Base-by-base conservation (phyloP, 2,113 vertebrate genomes). In the Anser cygnoides region DNA sequence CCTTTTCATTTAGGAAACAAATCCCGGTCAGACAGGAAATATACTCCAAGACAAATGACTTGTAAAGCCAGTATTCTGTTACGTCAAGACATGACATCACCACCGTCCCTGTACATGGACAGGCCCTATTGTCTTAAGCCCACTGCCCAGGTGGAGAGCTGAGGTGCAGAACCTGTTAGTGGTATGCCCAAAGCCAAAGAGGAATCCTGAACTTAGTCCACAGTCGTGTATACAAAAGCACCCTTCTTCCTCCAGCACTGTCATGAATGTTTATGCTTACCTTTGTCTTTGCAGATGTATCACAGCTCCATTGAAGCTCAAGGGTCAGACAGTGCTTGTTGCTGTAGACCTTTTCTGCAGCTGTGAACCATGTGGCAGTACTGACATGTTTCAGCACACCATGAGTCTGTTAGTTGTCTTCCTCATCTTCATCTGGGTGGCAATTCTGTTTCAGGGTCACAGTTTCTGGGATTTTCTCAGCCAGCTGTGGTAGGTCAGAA, bases 371-470 rank as follows among this genome's bases (percentile, higher is more conserved):
- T 37, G 68, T 91, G 59, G 97, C 31, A 0, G 96, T 96, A 76
- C 97, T 98, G 75, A 96, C 89, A 62, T 92, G 79, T 62, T 98
- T 98, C 78, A 98, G 73, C 95, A 98, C 97, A 96, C 97, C 58
- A 5, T 97, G 96, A 11, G 73, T 93, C 19, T 97, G 87, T 1
- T 96, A 37, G 4, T 85, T 82, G 1, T 97, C 97, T 54, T 97
- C 89, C 77, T 97, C 75, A 37, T 97, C 89, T 77, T 97, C 73
- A n/a, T 98, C 96, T 5, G 96, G 96, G 58, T 95, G 98, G 81
- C 96, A 97, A 62, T 98, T 97, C 97, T 98, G 98, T 77, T 94
- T 97, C 74, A 98, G 95, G 33, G 97, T 97, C 87, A 97, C 68
- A 0, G 92, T 98, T 68, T 97, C 94, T 7, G 95, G 93, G 43